These are phyloP conservation scores for Sialis fuliginosa DNA, from an alignment of 2,888 invertebrate genomes.

Conservation along the genomic window DNA sequence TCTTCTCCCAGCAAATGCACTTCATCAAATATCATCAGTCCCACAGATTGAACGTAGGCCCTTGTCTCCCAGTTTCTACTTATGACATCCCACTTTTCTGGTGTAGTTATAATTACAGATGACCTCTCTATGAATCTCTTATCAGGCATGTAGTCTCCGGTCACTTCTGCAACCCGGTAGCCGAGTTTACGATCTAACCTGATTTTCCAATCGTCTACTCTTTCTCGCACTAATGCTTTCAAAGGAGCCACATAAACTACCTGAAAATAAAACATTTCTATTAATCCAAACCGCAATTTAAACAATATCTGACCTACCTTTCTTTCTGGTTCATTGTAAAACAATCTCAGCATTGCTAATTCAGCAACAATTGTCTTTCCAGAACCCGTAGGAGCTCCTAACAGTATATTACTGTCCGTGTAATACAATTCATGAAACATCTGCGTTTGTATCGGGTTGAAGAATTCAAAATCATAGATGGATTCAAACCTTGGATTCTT, in stretches of 20 bases:
- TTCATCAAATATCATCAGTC: slow-evolving; percentile 91
- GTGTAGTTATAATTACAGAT: slow-evolving; percentile 94
- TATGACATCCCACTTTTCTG: slow-evolving; percentile 99
- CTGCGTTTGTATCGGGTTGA: slow-evolving; percentile 98
- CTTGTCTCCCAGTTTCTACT: slow-evolving; percentile 96
- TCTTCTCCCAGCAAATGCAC: slow-evolving; percentile 92
- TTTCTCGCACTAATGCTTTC: slow-evolving; percentile 91
- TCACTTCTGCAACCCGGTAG: slow-evolving; percentile 84
- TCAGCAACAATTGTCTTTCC: slow-evolving; percentile 99
- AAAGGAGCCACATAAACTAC: slow-evolving; percentile 96
- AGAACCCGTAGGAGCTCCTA: slow-evolving; percentile 91
- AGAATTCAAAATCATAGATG: slow-evolving; percentile 81
- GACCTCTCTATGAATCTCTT: slow-evolving; percentile 65
- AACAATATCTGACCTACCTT: slow-evolving; percentile 34
- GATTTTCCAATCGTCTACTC: slow-evolving; percentile 88
- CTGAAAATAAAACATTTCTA: slow-evolving; percentile 23
- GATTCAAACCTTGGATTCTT: slow-evolving; percentile 59
- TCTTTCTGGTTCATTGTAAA: slow-evolving; percentile 57
- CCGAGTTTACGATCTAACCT: slow-evolving; percentile 54
- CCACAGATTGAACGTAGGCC: slow-evolving; percentile 81
- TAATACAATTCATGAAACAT: slow-evolving; percentile 93
- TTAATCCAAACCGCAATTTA: background rate
- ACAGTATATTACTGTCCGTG: slow-evolving; percentile 79
- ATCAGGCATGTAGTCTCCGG: slow-evolving; percentile 84
- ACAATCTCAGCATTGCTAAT: slow-evolving; percentile 87